These are phyloP conservation scores for Cygnus olor DNA, from an alignment of 2,797 vertebrate species.

Conservation along the genomic window DNA sequence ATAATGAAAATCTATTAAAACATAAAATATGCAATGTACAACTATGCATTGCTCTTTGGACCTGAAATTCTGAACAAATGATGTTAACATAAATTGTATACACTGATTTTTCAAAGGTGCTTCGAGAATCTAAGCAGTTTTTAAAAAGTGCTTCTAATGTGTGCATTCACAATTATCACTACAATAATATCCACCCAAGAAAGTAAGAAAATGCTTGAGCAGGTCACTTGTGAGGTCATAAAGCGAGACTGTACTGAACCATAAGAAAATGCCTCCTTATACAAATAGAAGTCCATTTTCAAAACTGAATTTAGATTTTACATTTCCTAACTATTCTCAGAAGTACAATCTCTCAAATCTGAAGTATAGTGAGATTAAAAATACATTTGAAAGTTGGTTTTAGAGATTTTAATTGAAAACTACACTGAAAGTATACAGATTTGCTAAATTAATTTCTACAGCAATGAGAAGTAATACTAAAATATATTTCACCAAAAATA, in stretches of 20 bases:
- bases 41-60: background rate
- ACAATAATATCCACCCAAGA: background rate
- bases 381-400: background rate
- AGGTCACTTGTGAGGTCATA: background rate
- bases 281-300: background rate
- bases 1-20: background rate
- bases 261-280: background rate
- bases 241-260: background rate
- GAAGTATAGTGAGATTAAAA: background rate
- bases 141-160: background rate
- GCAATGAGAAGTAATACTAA: background rate
- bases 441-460: background rate
- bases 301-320: background rate
- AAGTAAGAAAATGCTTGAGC: background rate
- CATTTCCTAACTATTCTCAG: background rate
- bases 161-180: background rate
- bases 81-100: background rate
- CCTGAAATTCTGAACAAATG: background rate
- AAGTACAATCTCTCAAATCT: background rate
- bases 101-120: background rate
- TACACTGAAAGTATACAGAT: background rate
- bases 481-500: background rate
- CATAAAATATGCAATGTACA: background rate
- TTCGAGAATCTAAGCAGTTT: background rate
- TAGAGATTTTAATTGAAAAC: background rate